phyloP scores from a whole-genome alignment of 2,113 vertebrate species.

The Pseudorectes ferrugineus region DNA sequence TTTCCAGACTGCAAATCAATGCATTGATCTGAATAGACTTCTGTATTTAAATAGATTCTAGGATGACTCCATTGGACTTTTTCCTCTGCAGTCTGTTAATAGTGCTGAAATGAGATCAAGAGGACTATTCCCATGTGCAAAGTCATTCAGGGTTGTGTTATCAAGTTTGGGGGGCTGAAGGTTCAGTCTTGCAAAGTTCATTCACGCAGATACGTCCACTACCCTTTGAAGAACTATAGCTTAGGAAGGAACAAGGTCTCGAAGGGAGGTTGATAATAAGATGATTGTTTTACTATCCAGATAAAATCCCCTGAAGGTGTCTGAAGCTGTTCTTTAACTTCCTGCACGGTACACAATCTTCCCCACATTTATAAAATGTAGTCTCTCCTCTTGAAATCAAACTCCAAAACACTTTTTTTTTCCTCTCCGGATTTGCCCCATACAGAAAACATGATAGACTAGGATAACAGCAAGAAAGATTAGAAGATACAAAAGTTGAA shows the following conservation, averaged over 20 bases:
- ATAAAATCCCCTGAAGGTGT: neutral
- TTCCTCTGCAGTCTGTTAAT: neutral
- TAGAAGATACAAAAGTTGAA: neutral
- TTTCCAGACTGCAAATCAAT: neutral
- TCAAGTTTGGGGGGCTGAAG: neutral
- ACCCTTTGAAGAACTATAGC: neutral
- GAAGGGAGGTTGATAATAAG: neutral
- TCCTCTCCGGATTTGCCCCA: neutral
- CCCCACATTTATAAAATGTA: accelerated
- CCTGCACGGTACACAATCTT: neutral
- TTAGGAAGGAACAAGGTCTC: neutral
- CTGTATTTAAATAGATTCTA: neutral
- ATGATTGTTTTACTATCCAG: neutral
- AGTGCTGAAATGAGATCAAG: neutral
- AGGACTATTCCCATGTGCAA: neutral
- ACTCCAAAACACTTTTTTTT: neutral
- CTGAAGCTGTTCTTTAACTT: neutral
- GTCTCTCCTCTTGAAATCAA: neutral
- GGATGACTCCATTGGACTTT: neutral
- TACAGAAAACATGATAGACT: neutral
- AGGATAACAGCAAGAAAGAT: neutral
- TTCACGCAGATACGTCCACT: neutral
- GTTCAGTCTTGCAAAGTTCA: neutral
- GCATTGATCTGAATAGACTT: neutral
- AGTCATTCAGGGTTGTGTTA: neutral